A percentile compares a stretch with the other conserved stretches of the same genome.
Evolutionary conservation across 2,888 invertebrate genomes (phyloP).

Genomic region (Mantis religiosa): DNA sequence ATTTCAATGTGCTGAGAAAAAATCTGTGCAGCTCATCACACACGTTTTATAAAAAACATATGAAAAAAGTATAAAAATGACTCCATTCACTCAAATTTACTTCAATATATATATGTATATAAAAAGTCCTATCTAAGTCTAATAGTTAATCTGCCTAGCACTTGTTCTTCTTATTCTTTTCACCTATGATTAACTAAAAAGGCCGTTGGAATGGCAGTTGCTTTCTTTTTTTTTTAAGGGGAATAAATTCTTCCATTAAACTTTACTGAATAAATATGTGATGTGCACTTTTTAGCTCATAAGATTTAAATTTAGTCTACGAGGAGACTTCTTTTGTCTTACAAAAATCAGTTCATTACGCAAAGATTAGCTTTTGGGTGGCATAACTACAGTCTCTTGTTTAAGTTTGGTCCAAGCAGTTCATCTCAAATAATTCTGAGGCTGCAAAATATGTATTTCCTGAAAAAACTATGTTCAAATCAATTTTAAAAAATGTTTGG

Average conservation of each 20-base stretch:
- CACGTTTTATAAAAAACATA: constrained; percentile 15
- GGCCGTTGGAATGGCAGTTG: constrained; percentile 4
- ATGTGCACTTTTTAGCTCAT: background rate
- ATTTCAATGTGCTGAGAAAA: background rate
- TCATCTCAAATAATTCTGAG: background rate
- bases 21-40: constrained; percentile 2
- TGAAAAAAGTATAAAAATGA: constrained; percentile 18
- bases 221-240: background rate
- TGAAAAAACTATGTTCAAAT: background rate
- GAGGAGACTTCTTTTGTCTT: background rate
- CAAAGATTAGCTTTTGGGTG: background rate
- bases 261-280: background rate
- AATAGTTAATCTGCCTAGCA: background rate
- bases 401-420: background rate
- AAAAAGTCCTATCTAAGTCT: background rate
- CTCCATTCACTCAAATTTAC: constrained; percentile 2
- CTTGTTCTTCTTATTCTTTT: background rate
- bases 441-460: background rate
- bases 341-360: background rate
- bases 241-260: background rate
- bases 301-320: background rate
- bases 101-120: background rate
- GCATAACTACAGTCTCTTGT: background rate
- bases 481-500: background rate
- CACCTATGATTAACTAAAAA: background rate